Conservation (phyloP, 1,140 invertebrate species). For the Archegozetes longisetosus region DNA sequence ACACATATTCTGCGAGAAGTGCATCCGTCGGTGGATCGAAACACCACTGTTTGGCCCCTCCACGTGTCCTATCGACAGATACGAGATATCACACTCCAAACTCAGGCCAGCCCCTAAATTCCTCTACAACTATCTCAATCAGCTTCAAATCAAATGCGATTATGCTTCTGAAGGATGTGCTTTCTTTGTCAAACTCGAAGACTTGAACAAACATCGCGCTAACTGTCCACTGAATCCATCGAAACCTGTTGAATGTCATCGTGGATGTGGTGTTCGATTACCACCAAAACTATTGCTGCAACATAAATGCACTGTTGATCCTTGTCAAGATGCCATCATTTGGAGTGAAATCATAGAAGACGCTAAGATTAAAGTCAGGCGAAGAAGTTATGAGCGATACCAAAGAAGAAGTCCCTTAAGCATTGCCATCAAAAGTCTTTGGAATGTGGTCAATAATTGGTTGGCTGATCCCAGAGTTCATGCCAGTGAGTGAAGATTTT, state of each 20-base stretch:
- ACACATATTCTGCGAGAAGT: conserved; percentile 8
- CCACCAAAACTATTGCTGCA: background rate
- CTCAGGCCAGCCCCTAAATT: conserved; percentile 75
- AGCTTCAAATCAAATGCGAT: conserved; percentile 71
- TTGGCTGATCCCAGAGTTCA: conserved; percentile 5
- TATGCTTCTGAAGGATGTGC: conserved; percentile 71
- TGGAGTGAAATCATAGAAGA: conserved; percentile 11
- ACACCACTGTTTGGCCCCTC: background rate
- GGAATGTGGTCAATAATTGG: conserved; percentile 6
- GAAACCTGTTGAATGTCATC: conserved; percentile 74
- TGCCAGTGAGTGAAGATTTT: background rate
- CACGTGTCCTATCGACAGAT: conserved; percentile 79
- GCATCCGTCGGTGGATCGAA: conserved; percentile 9
- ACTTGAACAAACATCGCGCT: conserved; percentile 55
- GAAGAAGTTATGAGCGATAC: conserved; percentile 2
- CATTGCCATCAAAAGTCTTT: background rate
- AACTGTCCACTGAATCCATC: conserved; percentile 89
- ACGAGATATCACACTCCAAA: conserved; percentile 55
- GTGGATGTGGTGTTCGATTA: conserved; percentile 76
- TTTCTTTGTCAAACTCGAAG: conserved; percentile 64
- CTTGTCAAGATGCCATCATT: conserved; percentile 9
- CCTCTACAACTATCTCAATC: conserved; percentile 67
- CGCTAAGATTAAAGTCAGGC: background rate
- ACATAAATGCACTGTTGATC: conserved; percentile 6
- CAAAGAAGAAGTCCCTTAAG: background rate